A percentile compares a stretch with the other conserved stretches of the same genome.
phyloP scores from a whole-genome alignment of 2,113 vertebrate species.

The Oostethus manadensis region DNA sequence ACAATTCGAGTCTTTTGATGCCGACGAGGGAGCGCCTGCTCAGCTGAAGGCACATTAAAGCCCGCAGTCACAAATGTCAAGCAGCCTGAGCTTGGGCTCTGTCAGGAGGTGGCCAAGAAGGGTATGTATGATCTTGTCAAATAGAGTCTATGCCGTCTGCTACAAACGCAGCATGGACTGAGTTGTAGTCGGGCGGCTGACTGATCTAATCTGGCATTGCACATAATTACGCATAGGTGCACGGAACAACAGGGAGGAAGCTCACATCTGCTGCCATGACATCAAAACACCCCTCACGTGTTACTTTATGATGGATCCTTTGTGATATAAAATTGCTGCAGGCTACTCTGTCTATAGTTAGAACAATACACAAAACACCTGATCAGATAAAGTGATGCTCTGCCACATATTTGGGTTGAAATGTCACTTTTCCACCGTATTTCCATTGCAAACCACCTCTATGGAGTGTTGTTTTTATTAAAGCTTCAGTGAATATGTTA shows the following conservation, averaged over 20 bases:
- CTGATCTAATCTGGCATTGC: conserved; percentile 3
- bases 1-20: conserved; percentile 5
- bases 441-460: not conserved
- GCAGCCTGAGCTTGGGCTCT: conserved; percentile 6
- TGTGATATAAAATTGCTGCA: not conserved
- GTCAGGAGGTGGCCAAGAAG: conserved; percentile 8
- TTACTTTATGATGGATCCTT: not conserved
- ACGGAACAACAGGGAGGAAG: conserved; percentile 1
- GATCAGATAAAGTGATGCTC: not conserved
- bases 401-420: not conserved
- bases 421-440: not conserved
- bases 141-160: not conserved
- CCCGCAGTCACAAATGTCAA: conserved; percentile 14
- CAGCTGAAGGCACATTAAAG: conserved; percentile 7
- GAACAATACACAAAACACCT: not conserved
- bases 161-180: not conserved
- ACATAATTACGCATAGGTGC: conserved; percentile 4
- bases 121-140: conserved; percentile 8
- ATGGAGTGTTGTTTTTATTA: conserved; percentile 15
- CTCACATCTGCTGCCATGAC: not conserved
- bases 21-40: conserved; percentile 7
- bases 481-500: conserved; percentile 32
- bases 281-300: not conserved
- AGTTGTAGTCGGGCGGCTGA: not conserved
- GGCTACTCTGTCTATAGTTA: not conserved